These are phyloP conservation scores for Carassius carassius DNA, from an alignment of 2,113 vertebrate genomes.

Conservation along the genomic window DNA sequence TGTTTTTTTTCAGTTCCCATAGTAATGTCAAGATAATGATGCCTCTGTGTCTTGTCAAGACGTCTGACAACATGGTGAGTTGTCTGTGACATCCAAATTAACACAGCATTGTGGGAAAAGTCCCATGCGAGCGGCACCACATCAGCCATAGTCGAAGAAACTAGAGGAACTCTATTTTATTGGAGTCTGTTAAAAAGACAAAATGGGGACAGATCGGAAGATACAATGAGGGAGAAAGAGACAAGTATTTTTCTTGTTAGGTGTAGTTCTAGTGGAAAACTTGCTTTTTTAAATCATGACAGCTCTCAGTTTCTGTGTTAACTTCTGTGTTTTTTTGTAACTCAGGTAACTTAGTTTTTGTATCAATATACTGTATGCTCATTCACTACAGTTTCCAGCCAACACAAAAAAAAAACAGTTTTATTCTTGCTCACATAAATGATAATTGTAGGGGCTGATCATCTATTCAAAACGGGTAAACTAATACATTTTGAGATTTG, in stretches of 20 bases:
- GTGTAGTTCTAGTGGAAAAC: conserved; percentile 7
- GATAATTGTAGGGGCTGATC: not conserved
- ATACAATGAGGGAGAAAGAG: not conserved
- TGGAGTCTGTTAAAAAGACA: conserved; percentile 21
- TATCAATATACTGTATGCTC: not conserved
- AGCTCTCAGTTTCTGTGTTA: not conserved
- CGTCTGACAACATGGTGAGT: conserved; percentile 15
- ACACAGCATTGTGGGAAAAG: conserved; percentile 13
- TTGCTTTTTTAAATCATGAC: conserved; percentile 4
- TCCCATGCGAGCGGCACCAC: not conserved
- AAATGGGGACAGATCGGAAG: not conserved
- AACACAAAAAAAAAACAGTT: not conserved
- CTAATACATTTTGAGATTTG: not conserved
- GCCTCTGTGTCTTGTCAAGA: conserved; percentile 29
- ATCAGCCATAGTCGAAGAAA: not conserved
- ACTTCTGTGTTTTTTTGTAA: too few species aligned
- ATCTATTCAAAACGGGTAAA: not conserved
- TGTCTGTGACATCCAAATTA: conserved; percentile 37
- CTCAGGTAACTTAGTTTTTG: not conserved
- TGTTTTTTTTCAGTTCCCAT: conserved; percentile 39
- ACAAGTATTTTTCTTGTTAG: not conserved
- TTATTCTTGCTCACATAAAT: not conserved
- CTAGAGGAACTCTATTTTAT: conserved; percentile 8
- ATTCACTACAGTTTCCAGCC: not conserved
- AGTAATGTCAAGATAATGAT: conserved; percentile 44